A percentile compares a stretch with the other conserved stretches of the same genome.
These are phyloP conservation scores for Agapornis roseicollis DNA, from an alignment of 2,113 vertebrate species.

Conservation along the genomic window DNA sequence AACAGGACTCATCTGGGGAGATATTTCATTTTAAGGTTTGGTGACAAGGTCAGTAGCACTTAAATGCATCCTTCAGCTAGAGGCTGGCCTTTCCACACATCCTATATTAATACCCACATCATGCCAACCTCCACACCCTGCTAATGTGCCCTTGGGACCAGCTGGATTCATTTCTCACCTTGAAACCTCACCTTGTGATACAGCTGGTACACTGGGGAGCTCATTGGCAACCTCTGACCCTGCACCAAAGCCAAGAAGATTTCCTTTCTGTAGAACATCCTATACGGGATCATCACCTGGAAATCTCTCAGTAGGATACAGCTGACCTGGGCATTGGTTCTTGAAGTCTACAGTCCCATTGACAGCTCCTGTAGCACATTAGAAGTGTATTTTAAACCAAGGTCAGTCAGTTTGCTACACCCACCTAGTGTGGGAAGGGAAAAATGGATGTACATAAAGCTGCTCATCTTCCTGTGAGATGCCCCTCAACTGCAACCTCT, in stretches of 20 bases:
- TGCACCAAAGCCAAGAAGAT: neutral
- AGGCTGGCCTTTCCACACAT: neutral
- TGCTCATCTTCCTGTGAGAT: neutral
- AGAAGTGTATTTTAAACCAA: neutral
- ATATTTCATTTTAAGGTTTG: neutral
- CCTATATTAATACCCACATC: neutral
- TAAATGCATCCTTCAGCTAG: neutral
- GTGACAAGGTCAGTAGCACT: neutral
- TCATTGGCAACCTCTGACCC: neutral
- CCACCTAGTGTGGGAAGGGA: neutral
- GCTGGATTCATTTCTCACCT: neutral
- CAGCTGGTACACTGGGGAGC: fast-evolving
- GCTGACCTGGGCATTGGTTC: neutral
- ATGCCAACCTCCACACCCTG: neutral
- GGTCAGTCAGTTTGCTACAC: neutral
- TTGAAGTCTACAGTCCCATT: too few relatives aligned
- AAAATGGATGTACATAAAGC: slow-evolving; percentile 39
- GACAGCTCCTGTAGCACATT: neutral
- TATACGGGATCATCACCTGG: neutral
- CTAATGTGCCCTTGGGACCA: neutral
- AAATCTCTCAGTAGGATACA: neutral
- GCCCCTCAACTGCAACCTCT: neutral
- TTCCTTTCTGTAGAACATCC: neutral
- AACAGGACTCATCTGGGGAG: neutral
- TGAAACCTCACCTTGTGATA: neutral